Evolutionary conservation across 2,888 invertebrate species (phyloP).

Genomic region (Perithous albicinctus): DNA sequence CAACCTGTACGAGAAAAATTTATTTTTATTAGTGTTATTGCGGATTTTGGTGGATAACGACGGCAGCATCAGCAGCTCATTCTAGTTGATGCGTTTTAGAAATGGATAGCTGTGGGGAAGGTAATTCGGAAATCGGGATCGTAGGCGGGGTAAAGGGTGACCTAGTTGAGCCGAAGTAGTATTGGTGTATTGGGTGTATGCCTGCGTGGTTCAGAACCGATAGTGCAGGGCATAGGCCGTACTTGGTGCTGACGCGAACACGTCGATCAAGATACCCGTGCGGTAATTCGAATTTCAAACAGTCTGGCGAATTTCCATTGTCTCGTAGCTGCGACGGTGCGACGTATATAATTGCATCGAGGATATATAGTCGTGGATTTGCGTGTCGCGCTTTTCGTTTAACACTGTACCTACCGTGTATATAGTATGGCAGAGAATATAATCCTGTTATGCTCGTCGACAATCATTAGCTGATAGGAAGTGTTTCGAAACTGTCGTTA

Average conservation of each 20-base stretch:
- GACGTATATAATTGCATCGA: slow-evolving; percentile 79
- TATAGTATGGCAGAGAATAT: neutral
- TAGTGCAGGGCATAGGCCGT: slow-evolving; percentile 45
- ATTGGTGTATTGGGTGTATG: neutral
- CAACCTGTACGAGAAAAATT: too few species aligned
- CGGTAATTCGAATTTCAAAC: slow-evolving; percentile 82
- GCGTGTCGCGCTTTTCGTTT: slow-evolving; percentile 21
- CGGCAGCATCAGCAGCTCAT: neutral
- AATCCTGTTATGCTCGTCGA: neutral
- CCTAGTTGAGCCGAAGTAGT: neutral
- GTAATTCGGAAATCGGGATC: slow-evolving; percentile 2
- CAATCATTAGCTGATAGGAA: slow-evolving; percentile 5
- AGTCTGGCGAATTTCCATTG: slow-evolving; percentile 82
- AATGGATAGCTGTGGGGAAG: neutral
- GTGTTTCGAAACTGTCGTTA: neutral
- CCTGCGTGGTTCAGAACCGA: slow-evolving; percentile 9
- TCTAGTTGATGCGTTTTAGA: neutral
- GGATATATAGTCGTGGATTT: slow-evolving; percentile 34
- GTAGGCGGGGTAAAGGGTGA: neutral
- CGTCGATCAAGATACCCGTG: slow-evolving; percentile 78
- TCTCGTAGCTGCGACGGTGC: slow-evolving; percentile 71
- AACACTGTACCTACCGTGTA: neutral
- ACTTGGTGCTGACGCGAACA: slow-evolving; percentile 73
- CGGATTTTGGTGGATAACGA: too few species aligned
- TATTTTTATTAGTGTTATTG: too few species aligned